phyloP scores from a whole-genome alignment of 2,888 invertebrate genomes.

The Xestoiulus laeticollis region DNA sequence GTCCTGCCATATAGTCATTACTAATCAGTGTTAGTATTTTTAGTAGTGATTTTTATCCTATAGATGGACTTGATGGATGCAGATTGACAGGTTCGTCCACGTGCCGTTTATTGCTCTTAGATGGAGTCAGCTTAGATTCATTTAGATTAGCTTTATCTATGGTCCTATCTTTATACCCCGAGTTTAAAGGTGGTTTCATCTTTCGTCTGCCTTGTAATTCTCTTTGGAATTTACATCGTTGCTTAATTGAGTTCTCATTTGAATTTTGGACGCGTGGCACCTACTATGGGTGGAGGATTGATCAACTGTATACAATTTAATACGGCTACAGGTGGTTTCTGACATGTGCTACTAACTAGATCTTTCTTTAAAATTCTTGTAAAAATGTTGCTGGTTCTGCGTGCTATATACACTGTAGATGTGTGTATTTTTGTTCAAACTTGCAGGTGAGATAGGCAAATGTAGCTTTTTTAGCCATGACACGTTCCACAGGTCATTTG shows the following conservation, averaged over 20 bases:
- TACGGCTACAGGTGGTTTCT: no score
- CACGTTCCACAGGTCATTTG: no score
- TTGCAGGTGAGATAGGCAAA: no score
- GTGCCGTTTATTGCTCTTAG: conserved; percentile 17
- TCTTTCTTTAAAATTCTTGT: no score
- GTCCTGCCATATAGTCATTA: conserved; percentile 5
- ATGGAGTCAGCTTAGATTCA: conserved; percentile 35
- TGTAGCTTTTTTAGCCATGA: no score
- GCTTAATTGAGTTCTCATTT: background rate
- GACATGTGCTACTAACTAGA: no score
- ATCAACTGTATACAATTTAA: no score
- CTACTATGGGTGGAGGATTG: no score
- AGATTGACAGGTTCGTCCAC: conserved; percentile 2
- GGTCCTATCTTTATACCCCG: background rate
- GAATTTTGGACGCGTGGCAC: background rate
- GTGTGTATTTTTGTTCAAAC: no score
- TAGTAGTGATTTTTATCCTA: background rate
- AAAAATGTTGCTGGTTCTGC: no score
- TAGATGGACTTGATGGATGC: background rate
- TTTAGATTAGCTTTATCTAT: conserved; percentile 23
- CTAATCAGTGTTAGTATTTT: conserved; percentile 35
- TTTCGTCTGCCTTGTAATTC: background rate
- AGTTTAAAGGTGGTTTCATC: background rate
- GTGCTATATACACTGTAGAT: no score
- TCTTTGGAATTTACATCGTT: background rate